These are phyloP conservation scores for Bucorvus abyssinicus DNA, from an alignment of 2,797 vertebrate genomes.

Conservation along the genomic window DNA sequence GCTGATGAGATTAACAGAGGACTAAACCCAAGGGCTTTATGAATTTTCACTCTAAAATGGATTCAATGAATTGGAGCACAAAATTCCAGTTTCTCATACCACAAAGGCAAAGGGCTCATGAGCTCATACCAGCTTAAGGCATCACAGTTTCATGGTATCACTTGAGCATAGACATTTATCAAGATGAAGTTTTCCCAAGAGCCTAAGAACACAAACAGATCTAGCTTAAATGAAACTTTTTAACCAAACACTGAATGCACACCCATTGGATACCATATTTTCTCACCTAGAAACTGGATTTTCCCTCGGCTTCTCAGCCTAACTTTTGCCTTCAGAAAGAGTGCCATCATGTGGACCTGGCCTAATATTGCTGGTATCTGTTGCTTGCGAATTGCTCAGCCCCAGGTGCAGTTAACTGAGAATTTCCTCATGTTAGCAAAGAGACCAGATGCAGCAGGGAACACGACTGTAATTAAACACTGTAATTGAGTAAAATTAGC, in stretches of 20 bases:
- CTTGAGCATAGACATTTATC: not conserved
- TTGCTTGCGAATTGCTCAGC: not conserved
- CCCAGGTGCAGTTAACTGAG: not conserved
- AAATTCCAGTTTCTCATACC: not conserved
- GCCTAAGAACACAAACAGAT: not conserved
- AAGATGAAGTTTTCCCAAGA: not conserved
- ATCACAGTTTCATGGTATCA: not conserved
- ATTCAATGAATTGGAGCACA: not conserved
- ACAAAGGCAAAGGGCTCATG: not conserved
- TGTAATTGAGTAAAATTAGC: not conserved
- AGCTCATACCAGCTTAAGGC: not conserved
- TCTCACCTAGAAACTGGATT: not conserved
- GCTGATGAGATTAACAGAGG: not conserved
- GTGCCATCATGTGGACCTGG: not conserved
- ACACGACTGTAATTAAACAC: not conserved
- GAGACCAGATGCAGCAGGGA: not conserved
- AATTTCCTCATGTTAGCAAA: not conserved
- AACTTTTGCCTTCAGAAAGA: not conserved
- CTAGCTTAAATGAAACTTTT: not conserved
- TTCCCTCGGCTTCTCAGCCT: not conserved
- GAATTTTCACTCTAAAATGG: not conserved
- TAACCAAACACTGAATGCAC: not conserved
- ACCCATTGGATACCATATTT: not conserved
- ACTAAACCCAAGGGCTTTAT: not conserved
- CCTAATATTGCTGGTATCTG: not conserved